Conservation (phyloP, 1,140 invertebrate species). For the Sarcophaga peregrina region DNA sequence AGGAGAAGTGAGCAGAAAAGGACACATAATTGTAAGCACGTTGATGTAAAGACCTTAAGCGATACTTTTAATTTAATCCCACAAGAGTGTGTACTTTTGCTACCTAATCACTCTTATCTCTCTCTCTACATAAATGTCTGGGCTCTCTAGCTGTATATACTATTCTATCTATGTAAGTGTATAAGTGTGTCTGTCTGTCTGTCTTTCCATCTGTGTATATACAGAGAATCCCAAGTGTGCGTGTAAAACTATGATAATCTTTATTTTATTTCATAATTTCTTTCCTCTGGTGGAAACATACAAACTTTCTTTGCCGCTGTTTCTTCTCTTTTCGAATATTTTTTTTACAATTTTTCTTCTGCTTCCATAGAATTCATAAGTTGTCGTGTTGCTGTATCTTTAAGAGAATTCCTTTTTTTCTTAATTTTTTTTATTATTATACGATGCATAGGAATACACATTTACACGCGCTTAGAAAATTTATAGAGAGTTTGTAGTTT, state of each 20-base stretch:
- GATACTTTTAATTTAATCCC: constrained; percentile 25
- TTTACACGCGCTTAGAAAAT: too few species aligned
- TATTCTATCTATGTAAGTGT: too few species aligned
- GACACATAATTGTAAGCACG: constrained; percentile 16
- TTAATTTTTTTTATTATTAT: too few species aligned
- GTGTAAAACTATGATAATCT: background rate
- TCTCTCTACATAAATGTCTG: background rate
- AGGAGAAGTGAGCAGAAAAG: constrained; percentile 28
- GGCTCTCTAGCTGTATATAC: too few species aligned
- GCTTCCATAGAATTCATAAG: background rate
- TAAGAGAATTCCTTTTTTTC: background rate
- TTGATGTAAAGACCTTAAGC: background rate
- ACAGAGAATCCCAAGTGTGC: background rate
- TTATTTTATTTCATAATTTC: background rate
- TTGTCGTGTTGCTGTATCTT: background rate
- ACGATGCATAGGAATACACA: too few species aligned
- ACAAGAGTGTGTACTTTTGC: background rate
- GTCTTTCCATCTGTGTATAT: too few species aligned
- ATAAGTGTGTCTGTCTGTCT: too few species aligned
- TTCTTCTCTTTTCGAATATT: too few species aligned
- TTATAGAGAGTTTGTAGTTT: too few species aligned
- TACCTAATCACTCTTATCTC: constrained; percentile 11
- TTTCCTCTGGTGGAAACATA: background rate
- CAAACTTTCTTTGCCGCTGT: background rate
- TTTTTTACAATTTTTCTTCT: background rate